Percentiles rank a stretch among this genome's conserved stretches.
Conservation (phyloP, 2,888 invertebrate genomes). For the Lordiphosa fenestrarum region DNA sequence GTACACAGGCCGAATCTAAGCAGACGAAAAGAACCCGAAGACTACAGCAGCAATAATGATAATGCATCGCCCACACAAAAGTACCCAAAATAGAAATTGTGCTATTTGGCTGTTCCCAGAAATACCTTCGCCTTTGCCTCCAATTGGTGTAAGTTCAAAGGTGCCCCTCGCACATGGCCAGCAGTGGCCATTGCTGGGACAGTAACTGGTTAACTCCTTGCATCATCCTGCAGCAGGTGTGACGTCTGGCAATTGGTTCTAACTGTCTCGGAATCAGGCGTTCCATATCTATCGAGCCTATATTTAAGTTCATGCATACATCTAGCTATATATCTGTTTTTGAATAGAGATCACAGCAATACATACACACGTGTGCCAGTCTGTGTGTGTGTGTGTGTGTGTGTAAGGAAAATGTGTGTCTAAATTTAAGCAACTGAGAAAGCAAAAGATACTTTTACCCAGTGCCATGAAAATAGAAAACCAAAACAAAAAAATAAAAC, state of each 20-base stretch:
- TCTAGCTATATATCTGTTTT: not conserved
- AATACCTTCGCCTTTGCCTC: conserved; percentile 4
- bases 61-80: conserved; percentile 54
- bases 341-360: conserved; percentile 1
- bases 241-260: too few species aligned
- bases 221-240: too few species aligned
- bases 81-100: conserved; percentile 68
- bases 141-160: conserved; percentile 19
- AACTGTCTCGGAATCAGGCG: too few species aligned
- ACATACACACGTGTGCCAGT: not conserved
- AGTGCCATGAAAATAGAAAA: conserved; percentile 32
- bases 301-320: not conserved
- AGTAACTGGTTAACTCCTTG: too few species aligned
- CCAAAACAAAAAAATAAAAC: conserved; percentile 15
- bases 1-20: conserved; percentile 19
- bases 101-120: conserved; percentile 67
- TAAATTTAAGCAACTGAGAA: conserved; percentile 31
- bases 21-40: conserved; percentile 42
- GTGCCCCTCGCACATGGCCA: not conserved
- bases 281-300: conserved; percentile 1
- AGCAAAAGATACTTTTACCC: conserved; percentile 36
- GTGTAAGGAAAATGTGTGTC: conserved; percentile 9
- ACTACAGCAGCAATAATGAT: conserved; percentile 27
- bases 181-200: too few species aligned
- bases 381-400: conserved; percentile 1